These are phyloP conservation scores for Serripes groenlandicus DNA, from an alignment of 2,888 invertebrate genomes.

Conservation along the genomic window DNA sequence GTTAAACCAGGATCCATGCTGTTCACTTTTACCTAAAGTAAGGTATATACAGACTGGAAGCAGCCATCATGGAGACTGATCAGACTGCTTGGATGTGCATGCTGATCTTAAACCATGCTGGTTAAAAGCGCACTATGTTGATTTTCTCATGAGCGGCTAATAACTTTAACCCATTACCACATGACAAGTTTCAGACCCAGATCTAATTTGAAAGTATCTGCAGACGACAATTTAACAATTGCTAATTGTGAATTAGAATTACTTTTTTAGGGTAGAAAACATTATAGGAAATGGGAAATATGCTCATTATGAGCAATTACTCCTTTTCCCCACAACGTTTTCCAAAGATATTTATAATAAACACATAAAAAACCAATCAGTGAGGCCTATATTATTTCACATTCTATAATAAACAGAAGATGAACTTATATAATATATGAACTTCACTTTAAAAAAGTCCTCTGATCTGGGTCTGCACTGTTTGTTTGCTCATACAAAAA, in stretches of 20 bases:
- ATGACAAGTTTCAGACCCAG: background rate
- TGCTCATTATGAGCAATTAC: constrained; percentile 4
- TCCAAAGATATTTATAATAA: background rate
- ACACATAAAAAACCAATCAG: background rate
- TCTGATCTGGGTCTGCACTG: no score
- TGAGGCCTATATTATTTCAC: background rate
- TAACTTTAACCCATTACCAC: background rate
- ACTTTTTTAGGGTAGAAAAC: background rate
- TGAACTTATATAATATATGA: background rate
- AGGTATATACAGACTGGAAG: background rate
- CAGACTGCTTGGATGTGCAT: background rate
- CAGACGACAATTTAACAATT: background rate
- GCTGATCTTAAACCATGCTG: background rate
- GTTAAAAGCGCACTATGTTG: background rate
- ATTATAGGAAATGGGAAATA: background rate
- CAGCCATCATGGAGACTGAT: background rate
- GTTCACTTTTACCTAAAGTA: background rate
- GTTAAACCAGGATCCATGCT: background rate
- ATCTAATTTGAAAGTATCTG: background rate
- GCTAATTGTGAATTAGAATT: background rate
- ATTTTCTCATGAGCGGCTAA: background rate
- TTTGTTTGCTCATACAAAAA: no score
- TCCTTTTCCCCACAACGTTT: background rate
- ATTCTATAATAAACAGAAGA: background rate
- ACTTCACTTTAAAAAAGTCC: background rate